Base-by-base conservation (phyloP, 2,797 vertebrate genomes). In the Ciconia nigra region DNA sequence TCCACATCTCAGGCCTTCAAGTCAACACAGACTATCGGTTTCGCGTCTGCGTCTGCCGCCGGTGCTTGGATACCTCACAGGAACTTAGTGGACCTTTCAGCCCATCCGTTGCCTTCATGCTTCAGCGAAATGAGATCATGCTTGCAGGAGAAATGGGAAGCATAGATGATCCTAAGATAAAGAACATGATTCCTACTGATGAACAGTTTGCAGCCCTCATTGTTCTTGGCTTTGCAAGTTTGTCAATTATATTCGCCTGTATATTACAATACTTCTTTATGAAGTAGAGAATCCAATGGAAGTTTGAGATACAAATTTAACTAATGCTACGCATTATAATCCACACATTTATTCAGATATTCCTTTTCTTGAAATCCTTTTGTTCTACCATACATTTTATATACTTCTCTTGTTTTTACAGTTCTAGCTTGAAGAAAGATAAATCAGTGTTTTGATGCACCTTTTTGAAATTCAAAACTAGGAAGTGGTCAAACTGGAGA, bases 201-300 rank as follows among this genome's bases (percentile, higher is more conserved):
- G 99, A 99, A 98, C 99, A 99, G 97, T 99, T 99, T 35, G 99
- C 99, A 5, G 98, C 99, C 71, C 98, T 99, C 93, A 99, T 99
- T 42, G 99, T 99, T 89, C 98, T 99, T 41, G 99, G 99, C 96
- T 99, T 99, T 83, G 99, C 99, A 15, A 99, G 98, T 94, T 96
- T 99, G 95, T 99, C 99, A 59, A 98, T 99, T 97, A 96, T 99
- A 93, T 99, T 99, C 72, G 99, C 99, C 98, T 99, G 99, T 98
- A 98, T 99, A 98, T 98, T 99, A 96, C 99, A 99, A 87, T 99
- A 99, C 98, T 99, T 99, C 98, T 99, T 99, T 89, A 99, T 99
- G 99, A 99, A 99, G 99, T 99, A 99, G 98, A 96, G 76, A 55
- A 62, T 76, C 77, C 97, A 94, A 39, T 90, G 97, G 98, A 98